Base-by-base conservation (phyloP, 2,113 vertebrate genomes). In the Trematomus loennbergii region DNA sequence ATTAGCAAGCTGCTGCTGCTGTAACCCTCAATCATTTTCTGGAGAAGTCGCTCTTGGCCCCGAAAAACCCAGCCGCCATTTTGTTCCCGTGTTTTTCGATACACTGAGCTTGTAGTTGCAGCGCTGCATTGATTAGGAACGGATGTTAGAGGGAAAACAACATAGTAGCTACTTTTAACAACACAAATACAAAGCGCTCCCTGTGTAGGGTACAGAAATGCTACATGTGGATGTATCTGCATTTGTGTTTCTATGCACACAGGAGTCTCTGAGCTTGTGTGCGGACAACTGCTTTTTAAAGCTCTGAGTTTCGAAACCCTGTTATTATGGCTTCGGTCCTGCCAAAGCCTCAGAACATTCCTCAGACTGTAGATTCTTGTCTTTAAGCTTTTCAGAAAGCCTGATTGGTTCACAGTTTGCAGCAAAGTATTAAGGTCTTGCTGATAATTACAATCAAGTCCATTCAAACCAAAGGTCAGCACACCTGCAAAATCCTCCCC, bases 281-380 rank as follows among this genome's bases (percentile, higher is more conserved):
- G 84, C n/a, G 61, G 75, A 87, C 87, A 29, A 79, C 82, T 86
- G 94, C 94, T 97, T 97, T 97, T 96, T 96, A 95, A 96, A 95
- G 91, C 93, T 91, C 91, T 80, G 91, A 88, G 92, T 96, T 95
- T 94, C 86, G 90, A 91, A 95, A 93, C 88, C 92, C 92, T 94
- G 82, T 93, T 83, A 95, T 95, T 94, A 94, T 78, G 88, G 78
- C 79, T 80, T 84, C 63, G 75, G 82, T 90, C 81, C 85, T 93
- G 91, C 91, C 90, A 93, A 92, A 92, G 92, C 90, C 86, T 94
- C 86, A 64, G 72, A 79, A 11, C 91, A 94, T 94, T 93, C 87
- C 92, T 88, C 29, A 68, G 84, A 85, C 91, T 87, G 80, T 68
- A 88, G 78, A 88, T 90, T 87, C 83, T 87, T 90, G 86, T 82